Conservation (phyloP, 2,888 invertebrate species). For the Branchipolynoe longqiensis region DNA sequence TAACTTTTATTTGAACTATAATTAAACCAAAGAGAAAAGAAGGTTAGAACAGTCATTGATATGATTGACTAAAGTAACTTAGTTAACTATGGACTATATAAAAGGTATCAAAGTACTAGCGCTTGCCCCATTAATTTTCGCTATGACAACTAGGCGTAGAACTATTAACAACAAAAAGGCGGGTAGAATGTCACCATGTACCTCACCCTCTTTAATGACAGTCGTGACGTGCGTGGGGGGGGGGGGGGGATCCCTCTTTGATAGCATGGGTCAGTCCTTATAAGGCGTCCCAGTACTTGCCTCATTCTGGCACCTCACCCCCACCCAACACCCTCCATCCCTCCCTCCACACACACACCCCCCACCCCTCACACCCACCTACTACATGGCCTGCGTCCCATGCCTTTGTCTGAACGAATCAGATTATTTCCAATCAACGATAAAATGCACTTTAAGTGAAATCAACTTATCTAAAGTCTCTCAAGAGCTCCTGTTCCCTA, state of each 20-base stretch:
- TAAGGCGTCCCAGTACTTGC: background rate
- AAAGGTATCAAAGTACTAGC: too few species aligned
- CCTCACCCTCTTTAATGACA: too few species aligned
- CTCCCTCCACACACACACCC: background rate
- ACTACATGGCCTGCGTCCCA: background rate
- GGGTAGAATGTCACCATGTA: too few species aligned
- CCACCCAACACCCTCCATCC: background rate
- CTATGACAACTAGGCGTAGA: too few species aligned
- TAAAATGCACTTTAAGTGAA: slow-evolving; percentile 38
- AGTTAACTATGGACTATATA: too few species aligned
- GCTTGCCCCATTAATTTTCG: too few species aligned
- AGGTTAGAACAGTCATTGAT: too few species aligned
- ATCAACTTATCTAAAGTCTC: slow-evolving; percentile 43
- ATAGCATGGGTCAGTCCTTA: background rate
- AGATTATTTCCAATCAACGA: slow-evolving; percentile 27
- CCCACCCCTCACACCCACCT: background rate
- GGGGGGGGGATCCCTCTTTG: background rate
- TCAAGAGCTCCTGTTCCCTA: slow-evolving; percentile 1
- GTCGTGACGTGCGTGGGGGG: background rate
- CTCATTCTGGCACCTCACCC: background rate
- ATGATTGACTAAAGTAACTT: too few species aligned
- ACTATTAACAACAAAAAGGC: too few species aligned
- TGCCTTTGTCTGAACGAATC: slow-evolving; percentile 6
- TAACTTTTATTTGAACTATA: too few species aligned
- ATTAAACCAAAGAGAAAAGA: too few species aligned